Conservation (phyloP, 2,797 vertebrate genomes). For the Sorex maritimensis region DNA sequence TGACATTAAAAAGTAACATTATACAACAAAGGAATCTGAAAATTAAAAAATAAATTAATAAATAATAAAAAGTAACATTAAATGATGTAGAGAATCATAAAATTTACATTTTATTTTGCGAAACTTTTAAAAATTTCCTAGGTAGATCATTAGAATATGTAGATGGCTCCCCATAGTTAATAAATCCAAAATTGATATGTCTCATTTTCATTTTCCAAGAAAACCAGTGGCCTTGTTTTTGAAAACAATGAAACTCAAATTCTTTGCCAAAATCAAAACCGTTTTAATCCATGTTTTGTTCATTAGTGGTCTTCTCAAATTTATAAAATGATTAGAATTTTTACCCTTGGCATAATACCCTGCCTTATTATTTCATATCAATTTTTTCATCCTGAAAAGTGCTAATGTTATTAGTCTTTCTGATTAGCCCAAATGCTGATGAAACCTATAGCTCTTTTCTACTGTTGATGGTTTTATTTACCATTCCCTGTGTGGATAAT, state of each 20-base stretch:
- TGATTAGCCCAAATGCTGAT: background rate
- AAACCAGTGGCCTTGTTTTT: constrained; percentile 35
- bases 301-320: constrained; percentile 15
- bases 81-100: background rate
- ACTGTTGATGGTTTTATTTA: background rate
- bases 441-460: background rate
- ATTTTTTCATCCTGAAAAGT: background rate
- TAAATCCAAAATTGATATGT: constrained; percentile 23
- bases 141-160: constrained; percentile 44
- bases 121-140: background rate
- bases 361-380: background rate
- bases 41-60: no score
- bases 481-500: background rate
- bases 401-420: background rate
- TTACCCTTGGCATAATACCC: background rate
- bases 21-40: background rate
- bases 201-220: constrained; percentile 35
- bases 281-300: constrained; percentile 8
- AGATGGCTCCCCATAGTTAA: background rate
- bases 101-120: constrained; percentile 40
- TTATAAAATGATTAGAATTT: constrained; percentile 31
- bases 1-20: background rate
- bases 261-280: background rate
- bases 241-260: background rate
- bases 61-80: background rate